These are phyloP conservation scores for Drosophila nigromelanica DNA, from an alignment of 1,140 invertebrate species.

Conservation along the genomic window DNA sequence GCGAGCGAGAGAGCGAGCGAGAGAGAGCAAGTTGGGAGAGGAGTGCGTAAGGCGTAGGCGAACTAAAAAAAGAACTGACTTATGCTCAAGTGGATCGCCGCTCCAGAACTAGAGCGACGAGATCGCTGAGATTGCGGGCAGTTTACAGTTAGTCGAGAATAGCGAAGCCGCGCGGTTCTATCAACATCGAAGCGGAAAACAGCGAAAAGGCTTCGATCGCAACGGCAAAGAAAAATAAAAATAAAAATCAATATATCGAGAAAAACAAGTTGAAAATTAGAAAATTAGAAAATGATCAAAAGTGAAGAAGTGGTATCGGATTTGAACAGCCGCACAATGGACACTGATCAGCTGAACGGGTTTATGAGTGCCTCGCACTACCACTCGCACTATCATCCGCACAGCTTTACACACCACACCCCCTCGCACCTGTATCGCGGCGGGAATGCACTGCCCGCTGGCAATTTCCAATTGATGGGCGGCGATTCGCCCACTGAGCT, in stretches of 20 bases:
- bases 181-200: conserved; percentile 20
- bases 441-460: conserved; percentile 58
- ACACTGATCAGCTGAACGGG: conserved; percentile 55
- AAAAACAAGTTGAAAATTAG: conserved; percentile 43
- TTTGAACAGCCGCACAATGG: conserved; percentile 51
- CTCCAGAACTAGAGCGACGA: conserved; percentile 29
- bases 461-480: conserved; percentile 65
- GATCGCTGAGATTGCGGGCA: conserved; percentile 26
- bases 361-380: conserved; percentile 39
- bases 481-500: conserved; percentile 72
- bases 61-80: conserved; percentile 69
- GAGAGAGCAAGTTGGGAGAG: background rate
- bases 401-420: conserved; percentile 32
- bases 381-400: conserved; percentile 36
- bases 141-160: conserved; percentile 67
- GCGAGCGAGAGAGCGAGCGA: too few species aligned
- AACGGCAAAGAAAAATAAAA: conserved; percentile 5
- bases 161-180: conserved; percentile 60
- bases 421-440: conserved; percentile 58
- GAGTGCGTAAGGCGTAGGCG: conserved; percentile 53
- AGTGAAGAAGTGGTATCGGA: conserved; percentile 76
- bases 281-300: conserved; percentile 64
- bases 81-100: conserved; percentile 43
- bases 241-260: conserved; percentile 3
- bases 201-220: conserved; percentile 10